A percentile compares a stretch with the other conserved stretches of the same genome.
phyloP scores from a whole-genome alignment of 2,113 vertebrate species.

The Phylloscopus whistleri region DNA sequence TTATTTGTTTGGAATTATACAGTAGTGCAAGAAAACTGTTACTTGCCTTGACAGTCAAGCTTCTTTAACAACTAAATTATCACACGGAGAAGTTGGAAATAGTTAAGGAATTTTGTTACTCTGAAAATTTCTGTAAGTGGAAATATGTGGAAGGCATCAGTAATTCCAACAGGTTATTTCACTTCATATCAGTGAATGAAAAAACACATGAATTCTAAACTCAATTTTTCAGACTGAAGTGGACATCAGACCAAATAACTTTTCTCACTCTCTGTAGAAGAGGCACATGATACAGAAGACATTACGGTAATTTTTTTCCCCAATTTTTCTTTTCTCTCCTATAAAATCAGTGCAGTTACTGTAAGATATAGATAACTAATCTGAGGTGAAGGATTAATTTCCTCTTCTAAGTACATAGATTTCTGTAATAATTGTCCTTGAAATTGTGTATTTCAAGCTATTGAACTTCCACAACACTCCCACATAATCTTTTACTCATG shows the following conservation, averaged over 20 bases:
- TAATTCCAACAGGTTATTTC: not conserved
- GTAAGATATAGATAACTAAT: not conserved
- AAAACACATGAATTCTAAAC: not conserved
- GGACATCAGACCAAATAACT: not conserved
- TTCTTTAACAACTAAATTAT: not conserved
- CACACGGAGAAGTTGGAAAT: not conserved
- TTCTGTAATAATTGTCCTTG: not conserved
- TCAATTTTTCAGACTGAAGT: not conserved
- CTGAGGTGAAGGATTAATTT: not conserved
- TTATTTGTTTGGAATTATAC: not conserved
- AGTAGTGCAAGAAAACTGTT: not conserved
- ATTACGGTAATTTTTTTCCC: fast-evolving
- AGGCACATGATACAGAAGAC: not conserved
- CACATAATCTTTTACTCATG: not conserved
- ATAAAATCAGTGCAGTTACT: not conserved
- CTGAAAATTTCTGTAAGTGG: not conserved
- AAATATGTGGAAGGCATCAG: not conserved
- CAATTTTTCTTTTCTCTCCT: not conserved
- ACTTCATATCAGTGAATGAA: not conserved
- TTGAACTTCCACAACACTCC: not conserved
- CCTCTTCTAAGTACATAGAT: not conserved
- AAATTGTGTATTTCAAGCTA: not conserved
- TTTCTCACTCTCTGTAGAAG: not conserved
- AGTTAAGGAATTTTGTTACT: not conserved
- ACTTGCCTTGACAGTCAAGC: not conserved